These are phyloP conservation scores for Sebastes oblongus DNA, from an alignment of 2,797 vertebrate species.

Conservation along the genomic window DNA sequence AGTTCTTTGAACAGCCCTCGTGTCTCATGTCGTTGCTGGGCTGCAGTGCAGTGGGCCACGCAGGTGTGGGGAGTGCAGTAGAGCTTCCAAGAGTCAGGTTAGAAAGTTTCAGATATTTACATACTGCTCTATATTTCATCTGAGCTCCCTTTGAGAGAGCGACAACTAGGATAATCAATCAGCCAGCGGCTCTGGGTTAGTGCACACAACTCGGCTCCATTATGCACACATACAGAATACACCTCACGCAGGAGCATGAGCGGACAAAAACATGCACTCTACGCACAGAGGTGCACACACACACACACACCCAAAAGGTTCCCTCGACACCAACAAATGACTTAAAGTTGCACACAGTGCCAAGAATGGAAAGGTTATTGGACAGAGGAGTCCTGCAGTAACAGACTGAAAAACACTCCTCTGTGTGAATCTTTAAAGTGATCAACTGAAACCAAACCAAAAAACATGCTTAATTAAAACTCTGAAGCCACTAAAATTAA, in stretches of 20 bases:
- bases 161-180: constrained; percentile 73
- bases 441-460: constrained; percentile 46
- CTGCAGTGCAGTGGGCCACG: constrained; percentile 56
- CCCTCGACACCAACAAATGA: constrained; percentile 11
- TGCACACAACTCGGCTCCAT: constrained; percentile 28
- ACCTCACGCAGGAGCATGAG: background rate
- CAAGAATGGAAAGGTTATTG: constrained; percentile 41
- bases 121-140: constrained; percentile 73
- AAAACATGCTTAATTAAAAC: constrained; percentile 60
- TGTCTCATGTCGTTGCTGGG: constrained; percentile 37
- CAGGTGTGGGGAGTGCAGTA: constrained; percentile 49
- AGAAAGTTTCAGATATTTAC: constrained; percentile 69
- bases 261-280: background rate
- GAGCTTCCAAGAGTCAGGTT: constrained; percentile 44
- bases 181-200: constrained; percentile 64
- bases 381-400: constrained; percentile 35
- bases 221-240: constrained; percentile 8
- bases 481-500: constrained; percentile 31
- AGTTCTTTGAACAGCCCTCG: constrained; percentile 57
- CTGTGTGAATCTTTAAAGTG: constrained; percentile 55
- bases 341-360: constrained; percentile 25
- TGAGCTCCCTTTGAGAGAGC: constrained; percentile 62
- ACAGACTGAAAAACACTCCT: constrained; percentile 34
- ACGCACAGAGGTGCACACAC: background rate
- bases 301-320: constrained; percentile 3